These are phyloP conservation scores for Synanthedon vespiformis DNA, from an alignment of 2,888 invertebrate genomes.

Conservation along the genomic window DNA sequence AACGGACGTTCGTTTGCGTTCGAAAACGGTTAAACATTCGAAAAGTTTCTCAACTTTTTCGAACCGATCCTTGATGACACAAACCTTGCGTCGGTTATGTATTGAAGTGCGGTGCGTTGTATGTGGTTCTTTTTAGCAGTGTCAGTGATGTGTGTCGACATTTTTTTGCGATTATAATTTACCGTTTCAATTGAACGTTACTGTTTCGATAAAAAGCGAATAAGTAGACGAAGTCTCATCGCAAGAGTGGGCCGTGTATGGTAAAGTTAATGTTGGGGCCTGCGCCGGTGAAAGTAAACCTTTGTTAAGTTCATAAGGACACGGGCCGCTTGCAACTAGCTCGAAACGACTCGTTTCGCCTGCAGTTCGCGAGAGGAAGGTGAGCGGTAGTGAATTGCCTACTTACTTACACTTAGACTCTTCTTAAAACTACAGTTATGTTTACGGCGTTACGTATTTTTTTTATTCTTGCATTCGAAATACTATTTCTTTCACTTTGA, in stretches of 20 bases:
- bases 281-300: slow-evolving; percentile 65
- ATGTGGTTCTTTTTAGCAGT: slow-evolving; percentile 34
- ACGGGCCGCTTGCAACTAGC: slow-evolving; percentile 50
- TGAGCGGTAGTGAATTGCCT: slow-evolving; percentile 55
- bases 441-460: slow-evolving; percentile 18
- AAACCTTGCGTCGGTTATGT: slow-evolving; percentile 24
- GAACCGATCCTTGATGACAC: slow-evolving; percentile 34
- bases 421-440: slow-evolving; percentile 38
- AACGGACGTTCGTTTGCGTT: slow-evolving; percentile 31
- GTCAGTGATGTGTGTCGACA: slow-evolving; percentile 46
- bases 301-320: slow-evolving; percentile 68
- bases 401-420: slow-evolving; percentile 25
- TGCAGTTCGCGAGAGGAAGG: slow-evolving; percentile 48
- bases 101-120: slow-evolving; percentile 43
- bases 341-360: slow-evolving; percentile 55
- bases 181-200: slow-evolving; percentile 64
- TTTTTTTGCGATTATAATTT: slow-evolving; percentile 48
- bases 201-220: slow-evolving; percentile 61
- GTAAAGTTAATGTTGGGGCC: slow-evolving; percentile 49
- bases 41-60: slow-evolving; percentile 59
- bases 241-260: slow-evolving; percentile 55
- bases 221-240: slow-evolving; percentile 43
- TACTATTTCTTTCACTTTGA: slow-evolving; percentile 9
- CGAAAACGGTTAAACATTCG: slow-evolving; percentile 35
- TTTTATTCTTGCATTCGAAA: slow-evolving; percentile 25